Evolutionary conservation across 2,888 invertebrate species (phyloP).

Genomic region (Theretra japonica): DNA sequence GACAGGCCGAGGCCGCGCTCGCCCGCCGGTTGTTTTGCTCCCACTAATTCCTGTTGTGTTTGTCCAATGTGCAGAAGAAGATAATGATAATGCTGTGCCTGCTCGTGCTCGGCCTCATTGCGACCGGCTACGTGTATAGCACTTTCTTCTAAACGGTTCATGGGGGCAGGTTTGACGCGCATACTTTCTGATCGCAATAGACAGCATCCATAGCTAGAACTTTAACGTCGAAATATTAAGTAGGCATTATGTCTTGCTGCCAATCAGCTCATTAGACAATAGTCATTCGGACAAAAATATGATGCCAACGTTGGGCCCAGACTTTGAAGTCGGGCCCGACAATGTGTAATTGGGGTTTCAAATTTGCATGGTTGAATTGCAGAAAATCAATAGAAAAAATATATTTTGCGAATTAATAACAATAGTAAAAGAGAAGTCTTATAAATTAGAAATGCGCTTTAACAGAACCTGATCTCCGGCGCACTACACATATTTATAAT

Average conservation of each 20-base stretch:
- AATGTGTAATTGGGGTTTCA: conserved; percentile 27
- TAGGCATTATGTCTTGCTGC: conserved; percentile 20
- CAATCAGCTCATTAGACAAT: conserved; percentile 20
- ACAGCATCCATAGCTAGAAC: conserved; percentile 40
- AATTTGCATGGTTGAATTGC: conserved; percentile 29
- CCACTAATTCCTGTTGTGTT: conserved; percentile 79
- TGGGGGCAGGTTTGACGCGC: conserved; percentile 80
- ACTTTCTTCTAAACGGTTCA: conserved; percentile 79
- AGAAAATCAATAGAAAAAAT: conserved; percentile 17
- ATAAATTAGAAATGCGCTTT: neutral
- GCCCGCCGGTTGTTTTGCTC: conserved; percentile 66
- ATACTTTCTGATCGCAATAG: conserved; percentile 35
- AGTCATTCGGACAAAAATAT: conserved; percentile 2
- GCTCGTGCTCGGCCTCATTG: conserved; percentile 90
- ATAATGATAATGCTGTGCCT: conserved; percentile 96
- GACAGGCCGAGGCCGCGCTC: conserved; percentile 43
- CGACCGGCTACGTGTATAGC: conserved; percentile 83
- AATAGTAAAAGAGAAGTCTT: neutral
- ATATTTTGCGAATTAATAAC: neutral
- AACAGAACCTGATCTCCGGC: neutral
- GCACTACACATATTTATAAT: conserved; percentile 10
- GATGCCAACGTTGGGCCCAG: neutral
- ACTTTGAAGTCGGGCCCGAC: neutral
- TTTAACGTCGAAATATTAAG: conserved; percentile 16
- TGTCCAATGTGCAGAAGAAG: conserved; percentile 92